Base-by-base conservation (phyloP, 2,888 invertebrate genomes). In the Hemicrepidius hirtus region DNA sequence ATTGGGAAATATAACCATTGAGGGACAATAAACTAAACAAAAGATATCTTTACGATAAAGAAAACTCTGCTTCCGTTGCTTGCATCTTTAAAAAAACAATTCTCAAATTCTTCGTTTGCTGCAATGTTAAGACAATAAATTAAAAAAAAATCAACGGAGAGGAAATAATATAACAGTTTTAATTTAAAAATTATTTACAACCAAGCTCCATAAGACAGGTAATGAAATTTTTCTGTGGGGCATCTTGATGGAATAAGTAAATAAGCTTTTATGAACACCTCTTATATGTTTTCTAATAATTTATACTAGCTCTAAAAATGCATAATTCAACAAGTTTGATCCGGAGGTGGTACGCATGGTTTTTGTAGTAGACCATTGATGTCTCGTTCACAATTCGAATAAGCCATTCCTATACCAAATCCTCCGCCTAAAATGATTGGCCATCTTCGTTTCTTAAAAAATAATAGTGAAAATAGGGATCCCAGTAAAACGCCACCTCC, bases 361-460 rank as follows among this genome's bases (percentile, higher is more conserved):
- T 10, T 10, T n/a, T 57, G 28, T 84, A 72, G 32, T 32, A 68
- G 4, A 1, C 28, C 83, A 79, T 90, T 90, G 50, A 91, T 80
- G 76, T 92, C 92, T 82, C 91, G 88, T 87, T 96, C 94, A 86
- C 97, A 97, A 86, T 96, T 96, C 65, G 95, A 91, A 87, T 94
- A 95, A 57, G 96, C 97, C 88, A 96, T 92, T 60, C 98, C 98
- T 80, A 97, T 87, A 41, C 98, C 98, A 84, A 96, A 92, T 65
- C 97, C 97, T 77, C 94, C 90, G 40, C 97, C 97, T 72, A 95
- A 90, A 82, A 95, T 91, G 28, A 97, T 87, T 0, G 98, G 98
- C 97, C 97, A 98, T 82, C 92, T 89, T 86, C 92, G 91, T 83
- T 95, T 88, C 85, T 92, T 93, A 81, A 97, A 93, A 84, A 98